Conservation (phyloP, 2,113 vertebrate species). For the Marcusenius ussheri region DNA sequence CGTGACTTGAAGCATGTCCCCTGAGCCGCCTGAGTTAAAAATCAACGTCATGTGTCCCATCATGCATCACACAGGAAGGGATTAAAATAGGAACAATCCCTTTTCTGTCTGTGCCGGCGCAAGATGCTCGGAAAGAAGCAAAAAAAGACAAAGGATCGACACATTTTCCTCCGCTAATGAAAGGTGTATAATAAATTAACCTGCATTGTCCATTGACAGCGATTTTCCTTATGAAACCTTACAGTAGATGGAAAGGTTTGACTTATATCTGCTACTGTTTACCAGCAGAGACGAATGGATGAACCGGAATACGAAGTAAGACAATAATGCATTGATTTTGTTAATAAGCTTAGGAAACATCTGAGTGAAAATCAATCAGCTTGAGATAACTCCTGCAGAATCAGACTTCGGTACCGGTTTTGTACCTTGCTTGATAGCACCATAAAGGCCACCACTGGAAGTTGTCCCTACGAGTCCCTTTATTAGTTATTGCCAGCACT, state of each 20-base stretch:
- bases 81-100: conserved; percentile 29
- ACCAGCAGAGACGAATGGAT: neutral
- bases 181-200: neutral
- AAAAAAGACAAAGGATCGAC: neutral
- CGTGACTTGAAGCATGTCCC: conserved; percentile 6
- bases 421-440: neutral
- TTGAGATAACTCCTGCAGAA: neutral
- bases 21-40: conserved; percentile 8
- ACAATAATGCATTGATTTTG: neutral
- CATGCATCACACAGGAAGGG: conserved; percentile 28
- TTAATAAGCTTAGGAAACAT: neutral
- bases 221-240: neutral
- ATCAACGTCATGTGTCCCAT: conserved; percentile 27
- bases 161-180: neutral
- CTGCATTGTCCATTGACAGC: neutral
- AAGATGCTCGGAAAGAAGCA: neutral
- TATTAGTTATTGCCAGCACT: neutral
- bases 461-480: neutral
- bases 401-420: neutral
- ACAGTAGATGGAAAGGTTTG: neutral
- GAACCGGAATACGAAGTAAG: neutral
- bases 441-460: neutral
- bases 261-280: neutral
- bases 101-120: neutral
- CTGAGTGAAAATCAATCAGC: neutral